phyloP scores from a whole-genome alignment of 1,140 invertebrate species.

The Psix sp. region DNA sequence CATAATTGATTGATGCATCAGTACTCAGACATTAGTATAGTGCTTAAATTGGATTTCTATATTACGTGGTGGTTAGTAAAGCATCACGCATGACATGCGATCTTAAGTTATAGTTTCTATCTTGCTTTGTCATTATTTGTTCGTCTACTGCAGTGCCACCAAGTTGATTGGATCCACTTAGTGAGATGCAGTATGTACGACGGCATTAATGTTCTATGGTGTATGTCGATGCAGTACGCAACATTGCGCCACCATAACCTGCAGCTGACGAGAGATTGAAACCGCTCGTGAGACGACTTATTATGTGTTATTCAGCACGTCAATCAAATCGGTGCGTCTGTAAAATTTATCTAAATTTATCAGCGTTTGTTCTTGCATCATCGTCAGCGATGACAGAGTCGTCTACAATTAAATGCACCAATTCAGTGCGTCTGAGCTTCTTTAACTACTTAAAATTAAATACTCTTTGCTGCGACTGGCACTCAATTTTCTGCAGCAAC shows the following conservation, averaged over 20 bases:
- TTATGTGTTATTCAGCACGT: constrained; percentile 60
- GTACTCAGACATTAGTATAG: too few species aligned
- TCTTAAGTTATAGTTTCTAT: constrained; percentile 58
- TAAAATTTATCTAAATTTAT: constrained; percentile 61
- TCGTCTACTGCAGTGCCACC: constrained; percentile 64
- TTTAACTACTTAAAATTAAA: constrained; percentile 1
- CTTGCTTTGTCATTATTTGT: constrained; percentile 58
- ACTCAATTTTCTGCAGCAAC: constrained; percentile 5
- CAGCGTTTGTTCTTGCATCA: constrained; percentile 55
- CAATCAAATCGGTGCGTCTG: constrained; percentile 60
- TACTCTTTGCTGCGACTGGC: too few species aligned
- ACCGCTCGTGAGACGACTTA: constrained; percentile 61
- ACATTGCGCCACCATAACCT: constrained; percentile 63
- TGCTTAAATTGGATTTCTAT: constrained; percentile 25
- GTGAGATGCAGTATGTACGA: constrained; percentile 69
- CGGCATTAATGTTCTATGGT: constrained; percentile 74
- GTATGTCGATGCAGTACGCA: constrained; percentile 67
- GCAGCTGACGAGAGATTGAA: constrained; percentile 62
- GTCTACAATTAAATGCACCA: constrained; percentile 49
- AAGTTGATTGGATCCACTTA: constrained; percentile 76
- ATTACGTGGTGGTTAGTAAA: constrained; percentile 36
- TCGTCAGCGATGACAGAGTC: constrained; percentile 50
- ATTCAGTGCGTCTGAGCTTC: constrained; percentile 20
- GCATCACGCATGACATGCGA: constrained; percentile 34
- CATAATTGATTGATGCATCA: too few species aligned